Base-by-base conservation (phyloP, 2,113 vertebrate species). In the Stercorarius parasiticus region DNA sequence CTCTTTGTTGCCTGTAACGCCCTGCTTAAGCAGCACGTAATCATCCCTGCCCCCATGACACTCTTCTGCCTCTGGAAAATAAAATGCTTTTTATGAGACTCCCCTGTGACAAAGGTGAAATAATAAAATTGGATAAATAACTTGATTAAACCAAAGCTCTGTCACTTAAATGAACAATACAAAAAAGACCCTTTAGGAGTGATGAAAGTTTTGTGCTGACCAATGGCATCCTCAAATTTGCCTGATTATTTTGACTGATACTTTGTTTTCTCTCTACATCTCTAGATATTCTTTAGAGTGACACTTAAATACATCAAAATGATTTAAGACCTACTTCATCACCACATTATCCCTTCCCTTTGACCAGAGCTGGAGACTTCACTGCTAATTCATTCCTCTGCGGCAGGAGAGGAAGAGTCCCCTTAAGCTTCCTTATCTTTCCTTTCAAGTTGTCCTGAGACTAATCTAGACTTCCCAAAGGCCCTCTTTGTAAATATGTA, bases 381-480 rank as follows among this genome's bases (percentile, higher is more conserved):
- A 10, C 58, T 80, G 49, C 81, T 95, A 50, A 95, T 94, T 92
- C 95, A 93, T 94, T 96, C 0, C 29, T 95, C 96, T 93, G 91
- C 62, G 66, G 50, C 59, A 82, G 66, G 62, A 96, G 93, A 93
- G 45, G 81, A 93, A 91, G 91, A 61, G 87, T 94, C 62, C n/a
- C 84, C 85, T 87, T 94, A 95, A 95, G 88, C 94, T 95, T 82
- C 71, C 91, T 97, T 97, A 97, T 97, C 97, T 95, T 82, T 86
- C 58, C 73, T 97, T 96, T 95, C 84, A 96, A 91, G 93, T 90
- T 72, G 58, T 87, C 55, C 84, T 30, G 70, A 72, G 78, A 59
- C 78, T 94, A 88, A 89, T 88, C 62, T 13, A 15, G 93, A 56
- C 42, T 81, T 95, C 71, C 91, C 70, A 36, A 95, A 88, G 55